Conservation (phyloP, 2,888 invertebrate species). For the Deroplatys truncata region DNA sequence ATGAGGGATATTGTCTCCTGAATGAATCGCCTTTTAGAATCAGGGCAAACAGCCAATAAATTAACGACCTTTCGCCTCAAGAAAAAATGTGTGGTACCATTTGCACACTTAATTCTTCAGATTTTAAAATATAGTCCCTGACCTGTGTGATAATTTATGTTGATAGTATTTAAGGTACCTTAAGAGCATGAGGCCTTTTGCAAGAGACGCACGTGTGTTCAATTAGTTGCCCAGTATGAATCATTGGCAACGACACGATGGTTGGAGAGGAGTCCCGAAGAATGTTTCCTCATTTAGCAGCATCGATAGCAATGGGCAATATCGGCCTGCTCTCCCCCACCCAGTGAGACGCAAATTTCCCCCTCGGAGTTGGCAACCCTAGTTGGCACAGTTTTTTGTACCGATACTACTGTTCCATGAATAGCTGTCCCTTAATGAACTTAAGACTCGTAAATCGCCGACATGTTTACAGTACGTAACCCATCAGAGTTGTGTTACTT, state of each 20-base stretch:
- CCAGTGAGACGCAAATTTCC: neutral
- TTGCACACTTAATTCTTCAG: too few species aligned
- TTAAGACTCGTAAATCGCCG: neutral
- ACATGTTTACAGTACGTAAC: conserved; percentile 5
- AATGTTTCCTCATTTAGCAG: neutral
- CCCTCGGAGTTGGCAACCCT: neutral
- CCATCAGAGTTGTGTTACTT: neutral
- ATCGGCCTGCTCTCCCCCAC: neutral
- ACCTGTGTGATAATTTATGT: neutral
- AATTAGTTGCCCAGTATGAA: neutral
- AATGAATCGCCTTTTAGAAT: too few species aligned
- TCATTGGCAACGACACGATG: neutral
- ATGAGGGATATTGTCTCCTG: too few species aligned
- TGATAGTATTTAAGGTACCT: neutral
- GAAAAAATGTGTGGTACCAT: too few species aligned
- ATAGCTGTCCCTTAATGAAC: neutral
- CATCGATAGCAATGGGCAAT: neutral
- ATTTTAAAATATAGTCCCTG: neutral
- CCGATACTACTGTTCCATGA: neutral
- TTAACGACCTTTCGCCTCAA: too few species aligned
- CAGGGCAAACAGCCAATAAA: too few species aligned
- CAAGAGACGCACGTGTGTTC: neutral
- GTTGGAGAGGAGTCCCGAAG: neutral
- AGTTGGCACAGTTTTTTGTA: neutral
- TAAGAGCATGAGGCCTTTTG: neutral